Evolutionary conservation across 2,113 vertebrate species (phyloP).

Genomic region (Perognathus longimembris): DNA sequence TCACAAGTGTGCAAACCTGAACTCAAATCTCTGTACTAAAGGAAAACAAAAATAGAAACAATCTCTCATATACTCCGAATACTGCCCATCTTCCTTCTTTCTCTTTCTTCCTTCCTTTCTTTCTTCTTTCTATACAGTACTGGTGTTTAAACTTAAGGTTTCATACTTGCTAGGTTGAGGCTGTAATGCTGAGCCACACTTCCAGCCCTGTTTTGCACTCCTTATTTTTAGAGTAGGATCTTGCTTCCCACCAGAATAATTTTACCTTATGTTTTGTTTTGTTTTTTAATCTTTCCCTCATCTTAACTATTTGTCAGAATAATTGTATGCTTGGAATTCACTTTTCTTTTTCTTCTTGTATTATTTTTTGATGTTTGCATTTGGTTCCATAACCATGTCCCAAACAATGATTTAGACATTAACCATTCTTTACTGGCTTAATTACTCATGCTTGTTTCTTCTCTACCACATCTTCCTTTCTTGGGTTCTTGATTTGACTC

Average conservation of each 20-base stretch:
- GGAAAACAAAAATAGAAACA: too few species aligned
- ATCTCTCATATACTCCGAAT: neutral
- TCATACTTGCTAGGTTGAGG: neutral
- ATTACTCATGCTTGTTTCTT: constrained; percentile 56
- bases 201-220: neutral
- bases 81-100: neutral
- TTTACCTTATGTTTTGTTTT: neutral
- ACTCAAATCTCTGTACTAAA: too few species aligned
- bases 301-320: constrained; percentile 30
- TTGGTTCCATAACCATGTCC: constrained; percentile 14
- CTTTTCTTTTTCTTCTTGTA: constrained; percentile 31
- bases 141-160: neutral
- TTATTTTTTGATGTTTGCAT: constrained; percentile 26
- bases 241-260: neutral
- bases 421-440: neutral
- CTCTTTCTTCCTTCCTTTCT: neutral
- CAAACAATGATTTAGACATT: constrained; percentile 53
- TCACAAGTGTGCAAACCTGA: too few species aligned
- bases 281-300: neutral
- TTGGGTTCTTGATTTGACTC: constrained; percentile 66
- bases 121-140: neutral
- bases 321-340: neutral
- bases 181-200: neutral
- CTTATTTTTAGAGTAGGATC: too few species aligned
- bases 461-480: neutral